These are phyloP conservation scores for Poeciliopsis prolifica DNA, from an alignment of 2,113 vertebrate species.

Conservation along the genomic window DNA sequence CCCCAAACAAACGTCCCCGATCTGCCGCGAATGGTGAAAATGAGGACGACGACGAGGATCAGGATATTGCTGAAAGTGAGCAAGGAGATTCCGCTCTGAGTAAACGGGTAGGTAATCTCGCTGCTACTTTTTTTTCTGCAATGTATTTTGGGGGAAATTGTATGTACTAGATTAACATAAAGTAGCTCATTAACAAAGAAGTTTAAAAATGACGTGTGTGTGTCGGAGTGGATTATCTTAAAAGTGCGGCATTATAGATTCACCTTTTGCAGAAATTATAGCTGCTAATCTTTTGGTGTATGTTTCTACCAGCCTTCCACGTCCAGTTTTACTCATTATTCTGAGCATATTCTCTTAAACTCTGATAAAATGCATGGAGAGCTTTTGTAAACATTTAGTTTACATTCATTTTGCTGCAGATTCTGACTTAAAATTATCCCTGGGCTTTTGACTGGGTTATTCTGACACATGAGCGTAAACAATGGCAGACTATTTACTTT, in stretches of 20 bases:
- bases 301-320: too few species aligned
- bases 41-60: slow-evolving; percentile 14
- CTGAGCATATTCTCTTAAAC: neutral
- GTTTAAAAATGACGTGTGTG: too few species aligned
- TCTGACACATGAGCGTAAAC: neutral
- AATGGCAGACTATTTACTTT: neutral
- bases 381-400: neutral
- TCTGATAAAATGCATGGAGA: too few species aligned
- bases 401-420: neutral
- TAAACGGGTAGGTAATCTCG: slow-evolving; percentile 33
- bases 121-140: neutral
- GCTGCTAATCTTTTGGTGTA: too few species aligned
- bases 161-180: too few species aligned
- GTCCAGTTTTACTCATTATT: neutral
- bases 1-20: slow-evolving; percentile 40
- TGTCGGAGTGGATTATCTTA: too few species aligned
- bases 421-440: neutral
- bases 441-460: neutral
- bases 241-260: neutral
- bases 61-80: slow-evolving; percentile 4
- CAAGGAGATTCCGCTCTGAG: slow-evolving; percentile 2
- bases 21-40: slow-evolving; percentile 17
- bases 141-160: too few species aligned
- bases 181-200: too few species aligned
- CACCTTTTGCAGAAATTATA: too few species aligned